Percentiles rank a stretch among this genome's conserved stretches.
phyloP scores from a whole-genome alignment of 2,797 vertebrate species.

The Dicrostonyx torquatus region DNA sequence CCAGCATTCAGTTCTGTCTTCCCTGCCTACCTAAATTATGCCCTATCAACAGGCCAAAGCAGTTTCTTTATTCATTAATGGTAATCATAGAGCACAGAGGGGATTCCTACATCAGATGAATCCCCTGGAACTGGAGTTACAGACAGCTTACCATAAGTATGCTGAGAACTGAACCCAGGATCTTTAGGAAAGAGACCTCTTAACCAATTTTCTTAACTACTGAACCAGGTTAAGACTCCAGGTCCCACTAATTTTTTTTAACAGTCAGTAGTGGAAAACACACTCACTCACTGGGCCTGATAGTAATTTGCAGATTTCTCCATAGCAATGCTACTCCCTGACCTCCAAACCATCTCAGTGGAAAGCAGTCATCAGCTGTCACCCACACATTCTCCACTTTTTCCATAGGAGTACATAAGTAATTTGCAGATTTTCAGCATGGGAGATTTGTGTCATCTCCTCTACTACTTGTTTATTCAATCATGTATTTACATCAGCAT shows the following conservation, averaged over 20 bases:
- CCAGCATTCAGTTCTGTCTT: too few species aligned
- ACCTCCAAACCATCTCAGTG: background rate
- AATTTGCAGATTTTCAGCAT: background rate
- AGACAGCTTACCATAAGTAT: background rate
- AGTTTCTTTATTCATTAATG: too few species aligned
- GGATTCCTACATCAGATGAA: background rate
- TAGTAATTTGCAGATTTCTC: background rate
- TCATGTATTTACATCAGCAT: background rate
- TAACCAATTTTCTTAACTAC: background rate
- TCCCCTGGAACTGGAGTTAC: background rate
- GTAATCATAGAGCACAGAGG: too few species aligned
- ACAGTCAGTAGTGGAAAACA: background rate
- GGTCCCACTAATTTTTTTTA: background rate
- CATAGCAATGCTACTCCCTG: background rate
- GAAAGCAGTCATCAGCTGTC: background rate
- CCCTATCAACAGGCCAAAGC: too few species aligned
- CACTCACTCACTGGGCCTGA: background rate
- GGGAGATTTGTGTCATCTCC: background rate
- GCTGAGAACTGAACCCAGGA: background rate
- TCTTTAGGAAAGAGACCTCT: too few species aligned
- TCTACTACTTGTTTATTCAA: background rate
- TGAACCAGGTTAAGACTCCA: background rate
- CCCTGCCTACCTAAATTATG: too few species aligned
- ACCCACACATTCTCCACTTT: background rate
- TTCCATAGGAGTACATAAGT: background rate